Evolutionary conservation across 2,888 invertebrate genomes (phyloP), one percentile per base, ranked within the genome.

Genomic region (Eulithis testata): DNA sequence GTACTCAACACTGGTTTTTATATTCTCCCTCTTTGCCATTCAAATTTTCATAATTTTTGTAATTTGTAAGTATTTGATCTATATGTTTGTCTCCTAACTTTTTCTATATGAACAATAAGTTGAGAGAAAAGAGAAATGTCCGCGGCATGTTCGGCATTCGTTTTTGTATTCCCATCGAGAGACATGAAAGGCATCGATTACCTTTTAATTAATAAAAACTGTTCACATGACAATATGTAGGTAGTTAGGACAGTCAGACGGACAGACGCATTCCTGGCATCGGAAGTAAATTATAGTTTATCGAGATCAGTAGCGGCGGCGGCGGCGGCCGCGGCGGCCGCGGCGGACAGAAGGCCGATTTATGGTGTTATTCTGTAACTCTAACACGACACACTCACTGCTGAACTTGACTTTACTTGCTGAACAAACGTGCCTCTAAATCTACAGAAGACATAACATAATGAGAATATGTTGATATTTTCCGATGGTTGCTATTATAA

Each of bases 211-310:
- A 69, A 60, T 60, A 69, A 65, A 65, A 71, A 67, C 56, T 27
- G 40, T 66, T 68, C 60, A 52, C 60, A 57, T 66, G 60, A 63
- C 60, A 60, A 56, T 57, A 52, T 52, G 54, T 47, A 50, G 12
- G 58, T 45, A 49, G 52, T 49, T 43, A 59, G 47, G 62, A 53
- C 62, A 60, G 50, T 57, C 59, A 8, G 49, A 55, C 49, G 54
- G 71, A 65, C 69, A 63, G 60, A 63, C 60, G 62, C 71, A 74
- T 73, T 71, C 68, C 64, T 43, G 27, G 56, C 59, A 65, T 79
- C 80, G 84, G 86, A 84, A 85, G 82, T 86, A 84, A 86, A 86
- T 87, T 84, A 90, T 82, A 84, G 83, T 85, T 82, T 88, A 89
- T 89, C 88, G 74, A 55, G 78, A 72, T 73, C 72, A 68, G 71